Evolutionary conservation across 2,113 vertebrate species (phyloP), one percentile per base, ranked within the genome.

Genomic region (Carassius auratus): DNA sequence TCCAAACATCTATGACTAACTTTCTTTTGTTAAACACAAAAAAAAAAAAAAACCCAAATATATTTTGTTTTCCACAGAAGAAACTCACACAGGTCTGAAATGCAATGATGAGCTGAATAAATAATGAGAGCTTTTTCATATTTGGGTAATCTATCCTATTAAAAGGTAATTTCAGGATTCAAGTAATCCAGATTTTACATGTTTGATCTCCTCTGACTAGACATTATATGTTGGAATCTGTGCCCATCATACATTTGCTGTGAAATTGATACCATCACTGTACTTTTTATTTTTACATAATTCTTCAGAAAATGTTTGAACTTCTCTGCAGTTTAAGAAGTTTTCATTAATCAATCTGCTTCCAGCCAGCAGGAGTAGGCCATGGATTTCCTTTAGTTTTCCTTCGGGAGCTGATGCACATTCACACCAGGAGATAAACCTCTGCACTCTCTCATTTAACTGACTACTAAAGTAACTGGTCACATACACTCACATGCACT

Each of bases 381-480:
- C 42, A 85, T 86, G 90, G 88, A 91, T 94, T 94, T 91, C 87
- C 85, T 91, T 89, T 90, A 85, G 83, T 86, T 89, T 86, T 89
- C 88, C 86, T 30, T 80, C 68, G 73, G 77, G 77, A 86, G 90
- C 84, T 91, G 87, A 90, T 92, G 87, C 89, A 90, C 88, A 90
- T 92, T 89, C 89, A 90, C 88, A 89, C 90, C 66, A 73, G 86
- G 86, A 89, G 88, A 92, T 91, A 90, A 92, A 92, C 87, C 90
- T 91, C 86, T 85, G 85, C 89, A 89, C 84, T 90, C 87, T 77
- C 84, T 91, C 90, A 92, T 93, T 93, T 92, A 93, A 91, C 86
- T 86, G 85, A 87, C 91, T 92, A 90, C 23, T 84, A 62, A 48
- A 45, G 50, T 52, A 36, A 62, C 55, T 42, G 55, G 42, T 55